These are phyloP conservation scores for Xerus inauris DNA, from an alignment of 2,113 vertebrate genomes.

Conservation along the genomic window DNA sequence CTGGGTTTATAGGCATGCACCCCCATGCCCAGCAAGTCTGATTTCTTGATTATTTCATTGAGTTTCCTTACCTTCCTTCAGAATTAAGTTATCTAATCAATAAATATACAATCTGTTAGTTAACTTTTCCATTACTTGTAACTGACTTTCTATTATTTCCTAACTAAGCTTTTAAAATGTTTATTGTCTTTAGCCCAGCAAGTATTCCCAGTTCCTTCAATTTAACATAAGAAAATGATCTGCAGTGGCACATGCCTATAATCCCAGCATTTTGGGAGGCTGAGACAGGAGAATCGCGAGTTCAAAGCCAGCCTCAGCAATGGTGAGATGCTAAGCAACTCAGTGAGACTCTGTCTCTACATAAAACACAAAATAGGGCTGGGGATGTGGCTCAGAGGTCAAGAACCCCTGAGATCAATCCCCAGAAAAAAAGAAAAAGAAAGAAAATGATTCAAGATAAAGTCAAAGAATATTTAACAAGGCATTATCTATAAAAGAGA, in stretches of 20 bases:
- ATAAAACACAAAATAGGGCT: no score
- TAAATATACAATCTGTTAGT: not conserved
- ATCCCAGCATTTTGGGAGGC: no score
- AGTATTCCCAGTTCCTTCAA: not conserved
- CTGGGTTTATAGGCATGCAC: no score
- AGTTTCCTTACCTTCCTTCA: not conserved
- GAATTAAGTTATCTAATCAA: not conserved
- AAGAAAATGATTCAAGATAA: not conserved
- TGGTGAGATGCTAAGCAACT: no score
- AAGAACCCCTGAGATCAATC: no score
- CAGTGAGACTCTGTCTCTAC: no score
- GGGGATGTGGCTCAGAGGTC: no score
- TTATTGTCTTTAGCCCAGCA: not conserved
- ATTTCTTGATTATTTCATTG: not conserved
- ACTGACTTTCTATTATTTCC: not conserved
- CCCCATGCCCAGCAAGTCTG: no score
- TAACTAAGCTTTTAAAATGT: not conserved
- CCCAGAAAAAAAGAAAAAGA: no score
- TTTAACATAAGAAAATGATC: not conserved
- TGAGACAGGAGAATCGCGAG: no score
- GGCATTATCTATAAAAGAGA: not conserved
- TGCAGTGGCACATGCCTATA: no score
- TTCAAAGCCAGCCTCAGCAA: no score
- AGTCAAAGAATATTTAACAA: not conserved
- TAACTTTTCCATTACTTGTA: not conserved